phyloP scores from a whole-genome alignment of 2,113 vertebrate genomes.

The Corvus hawaiiensis region DNA sequence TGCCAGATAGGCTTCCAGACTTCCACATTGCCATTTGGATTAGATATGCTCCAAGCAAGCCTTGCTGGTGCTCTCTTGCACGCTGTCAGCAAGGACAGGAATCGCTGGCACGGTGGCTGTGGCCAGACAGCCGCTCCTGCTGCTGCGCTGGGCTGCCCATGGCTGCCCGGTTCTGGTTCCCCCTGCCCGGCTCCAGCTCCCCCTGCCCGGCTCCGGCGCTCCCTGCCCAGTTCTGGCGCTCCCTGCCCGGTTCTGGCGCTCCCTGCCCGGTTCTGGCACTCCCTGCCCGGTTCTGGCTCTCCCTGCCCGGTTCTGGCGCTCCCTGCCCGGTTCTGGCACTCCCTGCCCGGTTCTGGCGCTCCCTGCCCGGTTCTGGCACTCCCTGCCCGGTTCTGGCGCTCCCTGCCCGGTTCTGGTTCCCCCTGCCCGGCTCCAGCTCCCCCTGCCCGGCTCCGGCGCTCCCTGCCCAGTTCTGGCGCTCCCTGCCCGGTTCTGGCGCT shows the following conservation, averaged over 20 bases:
- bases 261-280: neutral
- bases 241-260: rapidly evolving
- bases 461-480: too few species aligned
- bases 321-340: too few species aligned
- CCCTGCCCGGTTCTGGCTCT: rapidly evolving
- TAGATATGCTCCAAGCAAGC: neutral
- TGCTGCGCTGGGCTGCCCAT: rapidly evolving
- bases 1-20: neutral
- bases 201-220: rapidly evolving
- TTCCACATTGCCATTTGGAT: neutral
- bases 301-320: neutral
- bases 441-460: neutral
- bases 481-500: too few species aligned
- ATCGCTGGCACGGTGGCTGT: neutral
- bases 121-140: rapidly evolving
- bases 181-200: rapidly evolving
- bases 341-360: rapidly evolving
- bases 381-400: too few species aligned
- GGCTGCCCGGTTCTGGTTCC: rapidly evolving
- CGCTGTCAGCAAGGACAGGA: neutral
- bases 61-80: neutral
- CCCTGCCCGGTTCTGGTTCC: too few species aligned
- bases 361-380: neutral
- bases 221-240: rapidly evolving
- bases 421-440: rapidly evolving